phyloP scores from a whole-genome alignment of 2,888 invertebrate genomes.

The Sminthurides aquaticus region DNA sequence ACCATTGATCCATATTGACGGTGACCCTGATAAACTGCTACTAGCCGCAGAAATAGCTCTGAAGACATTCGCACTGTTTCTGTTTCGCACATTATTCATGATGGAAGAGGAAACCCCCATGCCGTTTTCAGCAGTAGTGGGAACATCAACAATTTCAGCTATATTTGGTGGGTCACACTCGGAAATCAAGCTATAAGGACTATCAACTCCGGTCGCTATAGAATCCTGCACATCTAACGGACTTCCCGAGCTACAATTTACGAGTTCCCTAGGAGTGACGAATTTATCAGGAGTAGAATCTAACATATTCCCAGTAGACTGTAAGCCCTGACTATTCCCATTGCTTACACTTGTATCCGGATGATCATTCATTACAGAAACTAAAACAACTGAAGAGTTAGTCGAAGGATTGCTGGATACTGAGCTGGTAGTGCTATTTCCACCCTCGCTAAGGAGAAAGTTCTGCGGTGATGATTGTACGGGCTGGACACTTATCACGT shows the following conservation, averaged over 20 bases:
- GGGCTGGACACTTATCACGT: background rate
- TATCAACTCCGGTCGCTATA: conserved; percentile 31
- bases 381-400: background rate
- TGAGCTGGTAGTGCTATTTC: background rate
- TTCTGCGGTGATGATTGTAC: background rate
- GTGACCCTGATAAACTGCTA: too few relatives aligned
- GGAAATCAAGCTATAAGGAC: conserved; percentile 37
- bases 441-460: background rate
- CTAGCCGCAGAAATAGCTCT: too few relatives aligned
- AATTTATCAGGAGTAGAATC: too few relatives aligned
- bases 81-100: background rate
- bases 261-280: conserved; percentile 19
- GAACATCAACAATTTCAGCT: conserved; percentile 40
- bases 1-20: too few relatives aligned
- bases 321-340: background rate
- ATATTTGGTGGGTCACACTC: conserved; percentile 35
- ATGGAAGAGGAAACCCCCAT: conserved; percentile 9
- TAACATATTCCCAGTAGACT: too few relatives aligned
- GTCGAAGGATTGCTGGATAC: background rate
- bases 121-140: conserved; percentile 28
- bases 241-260: conserved; percentile 31
- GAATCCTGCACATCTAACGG: conserved; percentile 40
- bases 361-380: background rate
- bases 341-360: background rate
- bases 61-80: background rate